These are phyloP conservation scores for Halictus quadricinctus DNA, from an alignment of 2,888 invertebrate genomes.

Conservation along the genomic window DNA sequence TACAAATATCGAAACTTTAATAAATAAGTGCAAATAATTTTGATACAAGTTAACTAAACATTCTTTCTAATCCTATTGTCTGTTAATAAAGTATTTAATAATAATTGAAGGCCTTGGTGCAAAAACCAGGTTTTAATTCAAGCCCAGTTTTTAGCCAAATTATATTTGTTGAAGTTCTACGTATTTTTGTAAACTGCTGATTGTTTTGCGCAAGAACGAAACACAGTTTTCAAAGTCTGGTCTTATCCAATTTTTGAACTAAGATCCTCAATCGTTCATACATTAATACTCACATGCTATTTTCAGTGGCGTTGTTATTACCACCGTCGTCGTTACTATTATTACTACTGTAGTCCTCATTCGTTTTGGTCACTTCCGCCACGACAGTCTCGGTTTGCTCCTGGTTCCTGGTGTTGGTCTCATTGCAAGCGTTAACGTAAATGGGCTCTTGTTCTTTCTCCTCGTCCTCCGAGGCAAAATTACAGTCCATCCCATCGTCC, in stretches of 20 bases:
- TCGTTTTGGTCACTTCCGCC: constrained; percentile 27
- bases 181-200: not conserved
- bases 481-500: constrained; percentile 81
- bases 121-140: not conserved
- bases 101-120: not conserved
- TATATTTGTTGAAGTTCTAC: no score
- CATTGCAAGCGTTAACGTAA: constrained; percentile 76
- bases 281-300: constrained; percentile 53
- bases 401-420: constrained; percentile 72
- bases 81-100: not conserved
- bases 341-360: constrained; percentile 61
- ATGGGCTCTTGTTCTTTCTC: constrained; percentile 75
- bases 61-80: not conserved
- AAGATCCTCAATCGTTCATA: not conserved
- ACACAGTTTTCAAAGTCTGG: not conserved
- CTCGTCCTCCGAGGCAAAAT: constrained; percentile 78
- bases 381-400: constrained; percentile 57
- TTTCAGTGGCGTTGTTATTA: constrained; percentile 64
- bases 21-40: not conserved
- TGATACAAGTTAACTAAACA: not conserved
- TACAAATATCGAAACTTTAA: not conserved
- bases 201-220: not conserved
- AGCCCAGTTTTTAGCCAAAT: no score
- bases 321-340: constrained; percentile 41
- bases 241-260: not conserved